Conservation (phyloP, 2,888 invertebrate genomes). For the Drosophila mimetica region DNA sequence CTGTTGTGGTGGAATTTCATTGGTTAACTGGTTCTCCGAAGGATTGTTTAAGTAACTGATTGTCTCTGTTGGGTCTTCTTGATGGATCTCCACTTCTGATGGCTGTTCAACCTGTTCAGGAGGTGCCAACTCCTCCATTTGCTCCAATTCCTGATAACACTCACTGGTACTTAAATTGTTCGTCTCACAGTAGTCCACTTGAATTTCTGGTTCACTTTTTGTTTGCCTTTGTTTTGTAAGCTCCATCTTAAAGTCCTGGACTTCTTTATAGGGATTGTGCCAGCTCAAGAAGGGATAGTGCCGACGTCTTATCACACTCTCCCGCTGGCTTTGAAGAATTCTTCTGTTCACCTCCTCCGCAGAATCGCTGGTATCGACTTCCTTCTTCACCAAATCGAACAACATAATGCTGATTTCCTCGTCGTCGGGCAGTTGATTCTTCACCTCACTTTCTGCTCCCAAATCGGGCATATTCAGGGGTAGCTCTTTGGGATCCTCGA, state of each 20-base stretch:
- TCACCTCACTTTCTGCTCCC: not conserved
- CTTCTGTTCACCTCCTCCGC: not conserved
- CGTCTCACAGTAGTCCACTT: conserved; percentile 2
- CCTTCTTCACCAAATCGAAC: conserved; percentile 41
- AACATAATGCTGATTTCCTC: conserved; percentile 45
- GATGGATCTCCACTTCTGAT: not conserved
- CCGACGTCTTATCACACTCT: conserved; percentile 27
- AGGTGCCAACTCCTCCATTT: not conserved
- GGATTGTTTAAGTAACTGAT: not conserved
- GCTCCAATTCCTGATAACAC: not conserved
- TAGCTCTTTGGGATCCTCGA: not conserved
- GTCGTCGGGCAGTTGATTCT: conserved; percentile 37
- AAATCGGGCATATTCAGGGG: conserved; percentile 26
- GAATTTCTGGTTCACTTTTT: conserved; percentile 6
- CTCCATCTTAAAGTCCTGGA: conserved; percentile 37
- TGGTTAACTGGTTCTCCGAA: not conserved
- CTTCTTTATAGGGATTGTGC: conserved; percentile 52
- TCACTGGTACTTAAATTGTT: not conserved
- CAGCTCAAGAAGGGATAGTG: conserved; percentile 40
- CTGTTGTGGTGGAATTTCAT: not conserved
- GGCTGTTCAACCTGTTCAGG: not conserved
- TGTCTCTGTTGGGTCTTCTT: not conserved
- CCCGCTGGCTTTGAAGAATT: conserved; percentile 3
- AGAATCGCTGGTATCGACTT: not conserved
- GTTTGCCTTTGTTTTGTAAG: conserved; percentile 2